Conservation (phyloP, 2,797 vertebrate species). For the Percopsis omiscomaycus region DNA sequence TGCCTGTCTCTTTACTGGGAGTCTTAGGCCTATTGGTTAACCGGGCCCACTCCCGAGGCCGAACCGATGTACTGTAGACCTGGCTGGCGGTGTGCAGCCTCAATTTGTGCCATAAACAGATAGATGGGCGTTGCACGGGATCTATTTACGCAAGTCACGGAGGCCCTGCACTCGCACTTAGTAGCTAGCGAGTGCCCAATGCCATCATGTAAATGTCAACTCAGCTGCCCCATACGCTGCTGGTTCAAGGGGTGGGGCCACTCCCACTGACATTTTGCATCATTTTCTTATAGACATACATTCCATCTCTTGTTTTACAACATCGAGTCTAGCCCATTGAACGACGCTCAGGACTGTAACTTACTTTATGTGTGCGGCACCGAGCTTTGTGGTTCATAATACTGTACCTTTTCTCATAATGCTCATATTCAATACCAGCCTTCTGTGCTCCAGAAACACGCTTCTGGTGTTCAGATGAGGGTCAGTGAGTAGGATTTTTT, state of each 20-base stretch:
- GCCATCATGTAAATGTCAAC: conserved; percentile 44
- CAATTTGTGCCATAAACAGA: conserved; percentile 22
- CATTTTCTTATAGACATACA: conserved; percentile 22
- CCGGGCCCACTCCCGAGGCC: no score
- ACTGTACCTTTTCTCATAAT: no score
- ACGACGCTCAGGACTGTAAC: no score
- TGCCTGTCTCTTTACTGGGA: conserved; percentile 16
- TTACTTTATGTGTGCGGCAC: no score
- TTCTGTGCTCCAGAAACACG: no score
- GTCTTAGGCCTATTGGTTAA: conserved; percentile 5
- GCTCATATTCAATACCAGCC: no score
- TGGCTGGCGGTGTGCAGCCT: conserved; percentile 13
- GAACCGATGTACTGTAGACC: conserved; percentile 7
- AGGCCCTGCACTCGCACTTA: conserved; percentile 22
- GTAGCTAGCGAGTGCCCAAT: conserved; percentile 46
- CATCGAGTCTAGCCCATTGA: no score
- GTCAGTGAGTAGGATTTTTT: no score
- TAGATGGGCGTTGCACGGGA: neutral
- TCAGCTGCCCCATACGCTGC: conserved; percentile 42
- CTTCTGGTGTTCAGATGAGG: no score
- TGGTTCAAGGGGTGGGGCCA: conserved; percentile 67
- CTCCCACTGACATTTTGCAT: conserved; percentile 39
- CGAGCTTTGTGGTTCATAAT: no score
- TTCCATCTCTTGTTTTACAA: neutral
- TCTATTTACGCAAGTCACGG: conserved; percentile 13